phyloP scores from a whole-genome alignment of 2,113 vertebrate species.

The Callionymus lyra region DNA sequence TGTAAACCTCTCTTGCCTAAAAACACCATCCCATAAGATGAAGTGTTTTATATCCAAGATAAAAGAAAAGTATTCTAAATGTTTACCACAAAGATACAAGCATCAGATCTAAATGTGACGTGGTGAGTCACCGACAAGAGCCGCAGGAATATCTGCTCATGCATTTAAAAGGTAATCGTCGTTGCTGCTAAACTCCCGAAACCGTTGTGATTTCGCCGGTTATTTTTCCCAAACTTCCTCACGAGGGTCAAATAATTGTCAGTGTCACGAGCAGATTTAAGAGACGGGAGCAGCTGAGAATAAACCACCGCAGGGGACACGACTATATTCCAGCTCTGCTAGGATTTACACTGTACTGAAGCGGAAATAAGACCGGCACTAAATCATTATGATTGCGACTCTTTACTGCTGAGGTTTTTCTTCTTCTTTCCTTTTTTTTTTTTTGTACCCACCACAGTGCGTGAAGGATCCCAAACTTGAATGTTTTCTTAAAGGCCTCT shows the following conservation, averaged over 20 bases:
- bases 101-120: slow-evolving; percentile 76
- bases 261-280: slow-evolving; percentile 50
- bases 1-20: too few species aligned
- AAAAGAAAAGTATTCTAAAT: too few species aligned
- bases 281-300: slow-evolving; percentile 31
- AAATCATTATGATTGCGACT: slow-evolving; percentile 64
- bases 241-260: slow-evolving; percentile 50
- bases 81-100: too few species aligned
- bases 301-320: slow-evolving; percentile 50
- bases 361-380: slow-evolving; percentile 43
- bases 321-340: slow-evolving; percentile 44
- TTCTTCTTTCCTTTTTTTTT: background rate
- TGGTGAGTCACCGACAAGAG: slow-evolving; percentile 22
- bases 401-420: slow-evolving; percentile 36
- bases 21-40: too few species aligned
- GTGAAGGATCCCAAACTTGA: slow-evolving; percentile 39
- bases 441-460: slow-evolving; percentile 32
- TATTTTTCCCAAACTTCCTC: slow-evolving; percentile 32
- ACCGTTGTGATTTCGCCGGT: slow-evolving; percentile 23
- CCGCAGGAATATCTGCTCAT: slow-evolving; percentile 15
- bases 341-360: slow-evolving; percentile 58
- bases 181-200: slow-evolving; percentile 16
- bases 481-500: slow-evolving; percentile 53
- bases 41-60: too few species aligned
- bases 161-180: slow-evolving; percentile 14